Evolutionary conservation across 2,113 vertebrate species (phyloP), one percentile per base, ranked within the genome.

Genomic region (Epinephelus fuscoguttatus): DNA sequence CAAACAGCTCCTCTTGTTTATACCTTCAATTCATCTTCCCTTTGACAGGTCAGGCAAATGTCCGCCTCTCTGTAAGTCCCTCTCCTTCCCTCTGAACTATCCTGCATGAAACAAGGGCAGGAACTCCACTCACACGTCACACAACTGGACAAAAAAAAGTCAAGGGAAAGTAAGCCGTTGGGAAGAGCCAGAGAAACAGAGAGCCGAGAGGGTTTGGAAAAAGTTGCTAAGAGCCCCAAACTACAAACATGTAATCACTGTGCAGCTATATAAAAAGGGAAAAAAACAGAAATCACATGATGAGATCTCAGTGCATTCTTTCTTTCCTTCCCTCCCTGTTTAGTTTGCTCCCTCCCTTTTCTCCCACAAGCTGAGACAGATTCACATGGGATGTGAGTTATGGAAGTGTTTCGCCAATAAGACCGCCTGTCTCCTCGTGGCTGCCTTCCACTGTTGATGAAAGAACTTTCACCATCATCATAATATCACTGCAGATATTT

Each of bases 351-450:
- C 88, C 89, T 93, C 93, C 92, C 93, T 93, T 85, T 87, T 89
- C 84, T 91, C 89, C 89, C 91, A 89, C 94, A 95, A 94, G 91
- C 92, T 70, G 79, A 88, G 88, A 93, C 94, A 95, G 86, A 95
- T 95, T 93, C 85, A 84, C 80, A 88, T 71, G 78, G 81, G 89
- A 93, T 87, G 86, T 90, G 75, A 93, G 71, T 89, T 80, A 85
- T 86, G 80, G 72, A 85, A 85, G 81, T 76, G 75, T 84, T 90
- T 82, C 67, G 82, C 56, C 77, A 82, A 61, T 59, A 67, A 68
- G 50, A 57, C 80, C 3, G 53, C 55, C 60, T 62, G 71, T 61
- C 63, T 88, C 74, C 40, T 55, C 2, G 17, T 79, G 74, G 71
- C 73, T 66, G 45, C 71, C 81, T 67, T 60, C 68, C 67, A 23